Base-by-base conservation (phyloP, 2,113 vertebrate species). In the Oplegnathus fasciatus region DNA sequence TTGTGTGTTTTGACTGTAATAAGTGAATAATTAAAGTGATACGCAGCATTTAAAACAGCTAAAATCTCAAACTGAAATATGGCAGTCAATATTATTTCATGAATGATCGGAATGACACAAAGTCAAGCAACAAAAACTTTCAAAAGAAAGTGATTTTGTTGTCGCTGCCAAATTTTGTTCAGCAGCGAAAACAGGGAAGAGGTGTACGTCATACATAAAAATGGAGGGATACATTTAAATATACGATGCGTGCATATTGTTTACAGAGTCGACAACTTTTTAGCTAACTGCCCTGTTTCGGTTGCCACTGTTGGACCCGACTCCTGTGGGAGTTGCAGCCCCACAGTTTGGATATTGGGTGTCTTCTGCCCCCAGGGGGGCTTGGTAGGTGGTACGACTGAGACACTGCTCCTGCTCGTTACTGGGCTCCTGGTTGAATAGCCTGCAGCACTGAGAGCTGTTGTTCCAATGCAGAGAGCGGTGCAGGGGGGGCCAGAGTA, bases 401-500 rank as follows among this genome's bases (percentile, higher is more conserved):
- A 77, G 57, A 65, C 54, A 15, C 64, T 50, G 72, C 85, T 83
- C 69, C 83, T 72, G 77, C 89, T 94, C 88, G 84, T 93, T 93
- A 94, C 81, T 30, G 68, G 54, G 26, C 78, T 88, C 13, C 60
- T 89, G 84, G 73, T 28, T 71, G 67, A 57, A 28, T 83, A 4
- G 86, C 91, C 89, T 89, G 60, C 84, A 85, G 91, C 84, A 42
- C 0, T 46, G 50, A 73, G 83, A 87, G 65, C 55, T 71, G 72
- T 62, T 66, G 66, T 64, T 46, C 52, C 55, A 50, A 2, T 48
- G 44, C 42, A 65, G 77, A 28, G 73, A 54, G 52, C 42, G 26
- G 46, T 55, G 55, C 55, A 83, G 9, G 72, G 20, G 14, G 14
- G 66, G 61, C 17, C 72, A 26, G 26, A 68, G 62, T 15, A 28